Conservation (phyloP, 1,140 invertebrate genomes). For the Drosophila pseudoananassae region DNA sequence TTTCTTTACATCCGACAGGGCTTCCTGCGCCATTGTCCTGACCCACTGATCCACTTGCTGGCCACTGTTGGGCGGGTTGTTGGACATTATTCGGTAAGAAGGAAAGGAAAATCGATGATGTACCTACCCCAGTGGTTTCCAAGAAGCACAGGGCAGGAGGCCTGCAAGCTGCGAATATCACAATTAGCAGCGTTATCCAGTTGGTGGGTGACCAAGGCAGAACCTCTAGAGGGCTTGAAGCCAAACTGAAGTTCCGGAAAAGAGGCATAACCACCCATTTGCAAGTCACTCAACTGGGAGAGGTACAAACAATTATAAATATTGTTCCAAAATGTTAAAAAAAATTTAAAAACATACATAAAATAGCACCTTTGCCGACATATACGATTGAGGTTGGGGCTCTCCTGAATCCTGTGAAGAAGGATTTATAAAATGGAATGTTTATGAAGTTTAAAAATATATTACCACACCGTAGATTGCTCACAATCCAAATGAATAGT, state of each 20-base stretch:
- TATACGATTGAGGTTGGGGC: conserved; percentile 17
- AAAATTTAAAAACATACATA: conserved; percentile 46
- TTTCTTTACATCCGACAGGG: conserved; percentile 32
- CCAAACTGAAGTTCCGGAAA: conserved; percentile 93
- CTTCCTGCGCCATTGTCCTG: conserved; percentile 45
- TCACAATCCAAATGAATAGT: conserved; percentile 88
- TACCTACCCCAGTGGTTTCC: conserved; percentile 94
- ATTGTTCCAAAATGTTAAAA: background rate
- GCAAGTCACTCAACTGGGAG: conserved; percentile 94
- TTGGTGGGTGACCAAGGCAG: conserved; percentile 97
- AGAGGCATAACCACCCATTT: conserved; percentile 96
- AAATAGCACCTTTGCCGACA: conserved; percentile 31
- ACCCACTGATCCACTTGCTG: conserved; percentile 38
- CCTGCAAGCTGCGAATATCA: conserved; percentile 94
- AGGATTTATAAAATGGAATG: background rate
- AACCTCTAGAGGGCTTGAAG: conserved; percentile 93
- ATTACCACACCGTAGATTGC: conserved; percentile 6
- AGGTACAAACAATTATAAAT: background rate
- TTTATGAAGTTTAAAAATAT: background rate
- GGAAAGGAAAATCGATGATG: conserved; percentile 12
- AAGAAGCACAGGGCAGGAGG: conserved; percentile 97
- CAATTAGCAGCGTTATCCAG: conserved; percentile 94
- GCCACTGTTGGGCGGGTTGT: conserved; percentile 30
- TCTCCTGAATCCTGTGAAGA: background rate
- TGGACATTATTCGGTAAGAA: background rate